Conservation (phyloP, 2,888 invertebrate species). For the Heteromurus nitidus region DNA sequence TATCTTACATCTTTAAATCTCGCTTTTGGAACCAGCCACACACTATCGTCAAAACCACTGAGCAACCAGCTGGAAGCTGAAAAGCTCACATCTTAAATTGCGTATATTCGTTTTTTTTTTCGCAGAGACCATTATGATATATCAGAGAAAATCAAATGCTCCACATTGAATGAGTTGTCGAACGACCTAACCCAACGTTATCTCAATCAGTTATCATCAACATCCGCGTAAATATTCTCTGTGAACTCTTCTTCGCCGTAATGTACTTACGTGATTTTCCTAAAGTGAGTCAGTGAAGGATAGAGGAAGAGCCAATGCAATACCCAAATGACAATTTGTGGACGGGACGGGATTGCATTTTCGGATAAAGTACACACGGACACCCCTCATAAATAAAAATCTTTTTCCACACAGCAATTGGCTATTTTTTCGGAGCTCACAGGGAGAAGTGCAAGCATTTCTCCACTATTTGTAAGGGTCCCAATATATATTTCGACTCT, state of each 20-base stretch:
- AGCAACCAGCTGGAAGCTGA: background rate
- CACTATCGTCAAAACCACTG: background rate
- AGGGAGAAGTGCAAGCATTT: background rate
- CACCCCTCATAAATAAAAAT: constrained; percentile 50
- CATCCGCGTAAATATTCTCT: background rate
- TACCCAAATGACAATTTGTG: constrained; percentile 32
- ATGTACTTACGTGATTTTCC: background rate
- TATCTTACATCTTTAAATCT: background rate
- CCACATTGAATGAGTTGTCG: background rate
- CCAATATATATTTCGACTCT: too few relatives aligned
- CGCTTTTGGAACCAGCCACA: background rate
- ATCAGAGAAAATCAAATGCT: background rate
- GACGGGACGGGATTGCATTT: constrained; percentile 17
- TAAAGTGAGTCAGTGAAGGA: background rate
- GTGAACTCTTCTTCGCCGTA: too few relatives aligned
- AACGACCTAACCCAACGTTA: background rate
- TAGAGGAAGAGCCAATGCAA: constrained; percentile 5
- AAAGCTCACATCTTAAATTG: background rate
- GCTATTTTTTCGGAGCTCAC: too few relatives aligned
- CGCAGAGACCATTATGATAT: background rate
- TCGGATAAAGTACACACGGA: constrained; percentile 22
- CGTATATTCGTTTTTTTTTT: background rate
- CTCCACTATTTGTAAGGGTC: too few relatives aligned
- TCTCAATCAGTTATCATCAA: constrained; percentile 1
- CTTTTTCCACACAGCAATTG: background rate